These are phyloP conservation scores for Pangasius mekongensis DNA, from an alignment of 2,797 vertebrate species.

Conservation along the genomic window DNA sequence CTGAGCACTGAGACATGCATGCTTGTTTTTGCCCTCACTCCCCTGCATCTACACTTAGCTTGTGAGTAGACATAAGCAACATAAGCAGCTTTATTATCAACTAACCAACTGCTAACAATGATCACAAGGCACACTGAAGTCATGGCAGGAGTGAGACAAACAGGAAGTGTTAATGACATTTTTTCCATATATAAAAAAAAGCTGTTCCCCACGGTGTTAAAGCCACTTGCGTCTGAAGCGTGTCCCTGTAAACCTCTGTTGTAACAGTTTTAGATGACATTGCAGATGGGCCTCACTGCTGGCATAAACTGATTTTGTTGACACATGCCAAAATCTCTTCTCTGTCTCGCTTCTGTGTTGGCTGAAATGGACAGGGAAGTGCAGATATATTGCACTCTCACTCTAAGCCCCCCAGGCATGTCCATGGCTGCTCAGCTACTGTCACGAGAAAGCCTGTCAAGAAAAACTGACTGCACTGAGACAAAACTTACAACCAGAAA, in stretches of 20 bases:
- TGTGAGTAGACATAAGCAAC: too few relatives aligned
- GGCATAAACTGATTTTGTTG: slow-evolving; percentile 49
- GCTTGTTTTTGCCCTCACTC: background rate
- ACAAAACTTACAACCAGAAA: slow-evolving; percentile 18
- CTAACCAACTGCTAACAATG: background rate
- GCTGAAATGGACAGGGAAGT: slow-evolving; percentile 40
- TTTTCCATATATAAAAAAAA: too few relatives aligned
- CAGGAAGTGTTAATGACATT: background rate
- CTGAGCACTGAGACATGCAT: background rate
- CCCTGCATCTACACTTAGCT: background rate
- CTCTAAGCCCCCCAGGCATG: slow-evolving; percentile 25
- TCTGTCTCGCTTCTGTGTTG: slow-evolving; percentile 36
- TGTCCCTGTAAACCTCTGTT: slow-evolving; percentile 42
- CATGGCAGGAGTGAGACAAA: background rate
- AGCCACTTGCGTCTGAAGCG: slow-evolving; percentile 37
- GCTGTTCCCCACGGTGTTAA: slow-evolving; percentile 24
- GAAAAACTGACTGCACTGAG: slow-evolving; percentile 20
- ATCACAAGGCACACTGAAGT: background rate
- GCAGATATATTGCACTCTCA: slow-evolving; percentile 35
- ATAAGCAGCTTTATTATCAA: background rate
- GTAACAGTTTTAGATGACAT: slow-evolving; percentile 56
- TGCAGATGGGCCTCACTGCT: slow-evolving; percentile 50
- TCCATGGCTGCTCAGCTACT: slow-evolving; percentile 15
- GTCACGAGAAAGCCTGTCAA: slow-evolving; percentile 34
- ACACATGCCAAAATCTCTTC: slow-evolving; percentile 54